A percentile compares a stretch with the other conserved stretches of the same genome.
Conservation (phyloP, 2,113 vertebrate genomes). For the Serinus canaria region DNA sequence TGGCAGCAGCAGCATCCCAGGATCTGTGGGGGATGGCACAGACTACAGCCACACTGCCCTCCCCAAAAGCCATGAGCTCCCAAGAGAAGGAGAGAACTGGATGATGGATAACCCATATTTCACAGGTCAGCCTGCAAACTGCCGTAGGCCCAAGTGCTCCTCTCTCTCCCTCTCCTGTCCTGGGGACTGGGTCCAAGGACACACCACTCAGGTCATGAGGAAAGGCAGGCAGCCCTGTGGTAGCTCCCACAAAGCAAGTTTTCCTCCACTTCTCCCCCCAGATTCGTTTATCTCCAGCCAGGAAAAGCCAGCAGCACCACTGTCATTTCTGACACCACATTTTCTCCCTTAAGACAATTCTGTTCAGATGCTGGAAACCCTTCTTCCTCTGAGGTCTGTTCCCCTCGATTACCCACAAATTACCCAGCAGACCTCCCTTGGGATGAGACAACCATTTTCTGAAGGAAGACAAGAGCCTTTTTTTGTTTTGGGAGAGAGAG, state of each 20-base stretch:
- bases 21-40: not conserved
- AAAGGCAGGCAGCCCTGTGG: not conserved
- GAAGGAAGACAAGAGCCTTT: not conserved
- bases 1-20: not conserved
- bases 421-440: not conserved
- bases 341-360: not conserved
- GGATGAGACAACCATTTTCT: not conserved
- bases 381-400: not conserved
- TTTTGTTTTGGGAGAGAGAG: not conserved
- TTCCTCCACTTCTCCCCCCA: not conserved
- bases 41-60: not conserved
- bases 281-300: not conserved
- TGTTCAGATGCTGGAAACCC: not conserved
- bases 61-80: not conserved
- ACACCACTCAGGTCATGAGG: rapidly evolving
- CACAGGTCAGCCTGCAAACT: not conserved
- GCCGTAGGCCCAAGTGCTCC: rapidly evolving
- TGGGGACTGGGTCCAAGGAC: not conserved
- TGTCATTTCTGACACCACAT: not conserved
- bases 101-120: not conserved
- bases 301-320: not conserved
- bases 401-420: not conserved
- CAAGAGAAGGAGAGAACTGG: not conserved
- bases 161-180: not conserved
- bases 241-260: not conserved